Conservation (phyloP, 2,888 invertebrate species). For the Tribolium freemani region DNA sequence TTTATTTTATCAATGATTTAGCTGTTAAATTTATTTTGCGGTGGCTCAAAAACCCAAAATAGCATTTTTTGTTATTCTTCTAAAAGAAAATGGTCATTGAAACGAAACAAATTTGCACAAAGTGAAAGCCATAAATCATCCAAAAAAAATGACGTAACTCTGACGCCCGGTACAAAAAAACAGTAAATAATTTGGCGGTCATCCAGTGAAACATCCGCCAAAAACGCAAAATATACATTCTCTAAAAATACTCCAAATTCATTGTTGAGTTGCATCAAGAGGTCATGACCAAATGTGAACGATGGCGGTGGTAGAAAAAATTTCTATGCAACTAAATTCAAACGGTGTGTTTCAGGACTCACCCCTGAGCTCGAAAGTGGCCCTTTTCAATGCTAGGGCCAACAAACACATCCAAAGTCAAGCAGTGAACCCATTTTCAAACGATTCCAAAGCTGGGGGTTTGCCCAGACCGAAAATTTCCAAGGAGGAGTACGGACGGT, state of each 20-base stretch:
- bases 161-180: slow-evolving; percentile 35
- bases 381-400: slow-evolving; percentile 87
- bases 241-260: slow-evolving; percentile 51
- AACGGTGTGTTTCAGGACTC: slow-evolving; percentile 74
- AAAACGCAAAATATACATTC: slow-evolving; percentile 45
- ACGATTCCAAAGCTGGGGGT: slow-evolving; percentile 70
- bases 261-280: slow-evolving; percentile 52
- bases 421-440: slow-evolving; percentile 84
- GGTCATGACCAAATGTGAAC: slow-evolving; percentile 52
- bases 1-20: too few species aligned
- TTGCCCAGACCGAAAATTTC: slow-evolving; percentile 79
- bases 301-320: neutral
- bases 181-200: slow-evolving; percentile 42
- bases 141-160: slow-evolving; percentile 28
- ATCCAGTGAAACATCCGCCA: slow-evolving; percentile 49
- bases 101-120: neutral
- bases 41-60: neutral
- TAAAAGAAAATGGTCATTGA: too few species aligned
- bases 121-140: neutral
- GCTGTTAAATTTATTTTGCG: too few species aligned
- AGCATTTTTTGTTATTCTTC: neutral
- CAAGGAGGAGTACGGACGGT: slow-evolving; percentile 92
- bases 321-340: slow-evolving; percentile 7
- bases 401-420: slow-evolving; percentile 84
- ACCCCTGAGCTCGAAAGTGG: slow-evolving; percentile 84